Evolutionary conservation across 2,113 vertebrate genomes (phyloP), one percentile per base, ranked within the genome.

Genomic region (Zosterops pallidus): DNA sequence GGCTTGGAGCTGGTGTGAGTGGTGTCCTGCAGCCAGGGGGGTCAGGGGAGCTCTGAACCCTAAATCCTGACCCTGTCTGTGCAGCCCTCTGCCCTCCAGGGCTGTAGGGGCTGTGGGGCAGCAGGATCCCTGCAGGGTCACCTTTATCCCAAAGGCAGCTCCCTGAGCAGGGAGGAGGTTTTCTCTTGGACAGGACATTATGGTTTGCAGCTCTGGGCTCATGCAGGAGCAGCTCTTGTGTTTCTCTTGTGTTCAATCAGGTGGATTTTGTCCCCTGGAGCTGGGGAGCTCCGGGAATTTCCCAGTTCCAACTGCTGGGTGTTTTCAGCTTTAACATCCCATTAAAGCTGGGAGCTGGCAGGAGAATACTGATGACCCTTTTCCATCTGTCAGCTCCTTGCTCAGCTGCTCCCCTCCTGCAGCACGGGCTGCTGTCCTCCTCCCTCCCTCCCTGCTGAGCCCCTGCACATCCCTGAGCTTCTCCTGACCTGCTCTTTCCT

Each of bases 41-140:
- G 2, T 5, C 49, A 15, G 80, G 67, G 62, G 3, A 35, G 33
- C 3, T 0, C 15, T 4, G 3, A 33, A 2, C 29, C 68, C 72
- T 1, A 3, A 7, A 35, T 9, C 1, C 41, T 11, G 29, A 0
- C 18, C 1, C 0, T 3, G 50, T 11, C 14, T 4, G 60, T 6
- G 14, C 39, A 57, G 50, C 6, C 64, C 28, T 28, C 64, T 52
- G 39, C 35, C 5, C 49, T 21, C 2, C 1, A 19, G 17, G 31
- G 9, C 4, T 3, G 0, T 7, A 20, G 49, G 31, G 3, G 46
- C 64, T 15, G 3, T 7, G 68, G 20, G 8, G 3, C 7, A 15
- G 6, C 4, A 29, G 50, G 23, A 9, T 3, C 62, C 53, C 50
- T 33, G 22, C 4, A 49, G 39, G 2, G n/a, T 5, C 68, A 4